Evolutionary conservation across 2,113 vertebrate genomes (phyloP).

Genomic region (Diphyllodes magnificus): DNA sequence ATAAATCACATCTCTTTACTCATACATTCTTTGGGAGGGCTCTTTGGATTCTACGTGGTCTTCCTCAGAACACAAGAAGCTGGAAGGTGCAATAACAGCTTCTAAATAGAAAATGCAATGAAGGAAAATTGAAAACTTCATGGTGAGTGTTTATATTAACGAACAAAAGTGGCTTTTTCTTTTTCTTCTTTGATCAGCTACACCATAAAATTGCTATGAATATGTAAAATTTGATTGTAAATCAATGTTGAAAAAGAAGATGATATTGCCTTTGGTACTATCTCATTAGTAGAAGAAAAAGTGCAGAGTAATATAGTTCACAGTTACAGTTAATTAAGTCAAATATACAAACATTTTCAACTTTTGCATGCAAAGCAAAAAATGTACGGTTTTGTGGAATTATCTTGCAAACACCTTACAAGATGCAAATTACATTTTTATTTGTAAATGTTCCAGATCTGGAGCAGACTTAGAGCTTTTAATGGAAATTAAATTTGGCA

Average conservation of each 20-base stretch:
- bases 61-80: background rate
- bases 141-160: background rate
- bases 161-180: background rate
- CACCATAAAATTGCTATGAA: background rate
- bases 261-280: background rate
- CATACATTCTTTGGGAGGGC: background rate
- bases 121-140: background rate
- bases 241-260: background rate
- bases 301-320: background rate
- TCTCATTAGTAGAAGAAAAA: background rate
- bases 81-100: background rate
- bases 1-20: background rate
- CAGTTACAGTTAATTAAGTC: background rate
- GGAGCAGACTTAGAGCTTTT: background rate
- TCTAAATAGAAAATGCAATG: background rate
- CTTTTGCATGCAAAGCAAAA: background rate
- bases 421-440: background rate
- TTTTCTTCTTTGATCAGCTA: background rate
- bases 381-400: background rate
- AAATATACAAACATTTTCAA: background rate
- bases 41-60: background rate
- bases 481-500: background rate
- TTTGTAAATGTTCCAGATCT: background rate
- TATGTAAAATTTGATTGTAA: background rate
- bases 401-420: background rate